Base-by-base conservation (phyloP, 2,113 vertebrate species). In the Sarotherodon lohbergeri region DNA sequence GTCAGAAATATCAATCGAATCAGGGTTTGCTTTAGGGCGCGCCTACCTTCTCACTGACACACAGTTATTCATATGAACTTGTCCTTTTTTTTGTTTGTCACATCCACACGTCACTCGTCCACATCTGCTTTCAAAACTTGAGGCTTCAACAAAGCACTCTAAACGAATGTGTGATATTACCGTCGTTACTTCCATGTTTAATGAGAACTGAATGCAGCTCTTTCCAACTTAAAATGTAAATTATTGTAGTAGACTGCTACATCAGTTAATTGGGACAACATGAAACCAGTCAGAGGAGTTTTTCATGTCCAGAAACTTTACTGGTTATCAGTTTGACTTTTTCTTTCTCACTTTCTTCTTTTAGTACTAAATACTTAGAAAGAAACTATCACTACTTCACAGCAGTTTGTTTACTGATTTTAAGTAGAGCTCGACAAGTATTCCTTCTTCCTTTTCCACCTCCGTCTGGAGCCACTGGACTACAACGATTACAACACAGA, bases 391-490 rank as follows among this genome's bases (percentile, higher is more conserved):
- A 52, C 43, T 61, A 55, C 29, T 43, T 48, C 13, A 66, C 13
- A 17, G 82, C 84, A 73, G 63, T 17, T 34, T 83, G 39, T 52
- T 19, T 29, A 61, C 22, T 36, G 85, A 79, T 9, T 71, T 84
- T 71, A 86, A 83, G 68, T 43, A 32, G 8, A 68, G 14, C 73
- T 80, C 83, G 4, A 43, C 78, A 82, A 76, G 43, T 82, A 85
- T 56, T 84, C 32, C 87, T 57, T 85, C 83, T 84, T 88, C 86
- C 46, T 86, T 56, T 6, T 52, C 87, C 61, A 84, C 32, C 84
- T 91, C 80, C 43, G 16, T 87, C 87, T 34, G 16, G 52, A 29
- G 82, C 61, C 86, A 82, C 81, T 61, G 88, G 82, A 76, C 89
- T 83, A 68, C 71, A 90, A 89, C 59, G 81, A 88, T 88, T 83